Base-by-base conservation (phyloP, 2,888 invertebrate genomes). In the Epinotia brunnichana region DNA sequence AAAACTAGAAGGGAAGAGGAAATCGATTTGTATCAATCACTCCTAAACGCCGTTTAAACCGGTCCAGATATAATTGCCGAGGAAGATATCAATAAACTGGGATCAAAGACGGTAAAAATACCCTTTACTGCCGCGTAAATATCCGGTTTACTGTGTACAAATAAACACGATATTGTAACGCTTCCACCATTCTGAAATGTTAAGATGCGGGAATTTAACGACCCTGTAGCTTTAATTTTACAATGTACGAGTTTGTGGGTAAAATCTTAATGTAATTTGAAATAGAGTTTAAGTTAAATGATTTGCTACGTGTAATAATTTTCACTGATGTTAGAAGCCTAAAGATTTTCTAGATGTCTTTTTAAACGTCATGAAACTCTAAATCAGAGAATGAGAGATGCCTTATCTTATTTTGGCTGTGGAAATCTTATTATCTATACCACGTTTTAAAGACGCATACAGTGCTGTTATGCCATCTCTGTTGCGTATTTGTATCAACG, bases 41-140 rank as follows among this genome's bases (percentile, higher is more conserved):
- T 5, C 19, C 44, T 61, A 69, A 73, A 67, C 35, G 35, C n/a
- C 51, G 29, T 41, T 21, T 21, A 53, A 69, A 59, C 69, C 69
- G 68, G 67, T 72, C 68, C 62, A 69, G 51, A 63, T 73, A 24
- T 73, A 73, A 73, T 73, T 69, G 73, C 72, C 57, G 41, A 82
- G 83, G 82, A 82, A 82, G 81, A 78, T 76, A 81, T 79, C 78
- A 80, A 82, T 82, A 81, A 79, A 79, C 69, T 62, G 48, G 71
- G 68, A 74, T 74, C 72, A 74, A 74, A 74, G 74, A 51, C 39
- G 71, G 77, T 89, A 85, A 86, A 89, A 89, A 88, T 89, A 89
- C 79, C 78, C 81, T 87, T 86, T 85, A 90, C 83, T 78, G 82
- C 81, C 76, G 69, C 77, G 81, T 83, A 83, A 83, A 85, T 86